Evolutionary conservation across 1,140 invertebrate genomes (phyloP).

Genomic region (Medauroidea extradentata): DNA sequence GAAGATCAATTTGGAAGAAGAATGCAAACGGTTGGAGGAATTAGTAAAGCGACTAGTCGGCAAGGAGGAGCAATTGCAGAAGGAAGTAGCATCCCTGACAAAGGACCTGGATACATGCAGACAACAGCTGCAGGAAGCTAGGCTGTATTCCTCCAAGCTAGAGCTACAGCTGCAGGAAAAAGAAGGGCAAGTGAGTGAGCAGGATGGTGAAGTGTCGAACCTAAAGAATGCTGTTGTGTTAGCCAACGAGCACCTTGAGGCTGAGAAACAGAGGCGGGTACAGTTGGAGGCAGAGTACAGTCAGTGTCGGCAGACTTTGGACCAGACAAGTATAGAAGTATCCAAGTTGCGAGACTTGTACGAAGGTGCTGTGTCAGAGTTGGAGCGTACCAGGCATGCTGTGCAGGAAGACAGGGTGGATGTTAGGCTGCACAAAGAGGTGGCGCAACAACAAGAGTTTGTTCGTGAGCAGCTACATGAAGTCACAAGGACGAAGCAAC

Average conservation of each 20-base stretch:
- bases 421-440: too few species aligned
- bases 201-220: too few species aligned
- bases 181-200: too few species aligned
- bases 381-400: not conserved
- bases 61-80: not conserved
- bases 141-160: too few species aligned
- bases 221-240: not conserved
- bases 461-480: too few species aligned
- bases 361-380: not conserved
- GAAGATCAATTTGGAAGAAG: conserved; percentile 1
- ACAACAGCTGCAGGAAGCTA: too few species aligned
- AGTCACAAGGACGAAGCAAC: too few species aligned
- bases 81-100: not conserved
- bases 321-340: not conserved
- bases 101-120: not conserved
- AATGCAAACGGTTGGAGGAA: not conserved
- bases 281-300: not conserved
- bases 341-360: not conserved
- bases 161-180: too few species aligned
- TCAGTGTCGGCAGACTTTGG: not conserved
- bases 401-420: not conserved
- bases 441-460: too few species aligned
- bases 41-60: not conserved
- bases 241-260: not conserved
- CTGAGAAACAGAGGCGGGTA: not conserved